phyloP scores from a whole-genome alignment of 2,797 vertebrate species.

The Setipinna tenuifilis region DNA sequence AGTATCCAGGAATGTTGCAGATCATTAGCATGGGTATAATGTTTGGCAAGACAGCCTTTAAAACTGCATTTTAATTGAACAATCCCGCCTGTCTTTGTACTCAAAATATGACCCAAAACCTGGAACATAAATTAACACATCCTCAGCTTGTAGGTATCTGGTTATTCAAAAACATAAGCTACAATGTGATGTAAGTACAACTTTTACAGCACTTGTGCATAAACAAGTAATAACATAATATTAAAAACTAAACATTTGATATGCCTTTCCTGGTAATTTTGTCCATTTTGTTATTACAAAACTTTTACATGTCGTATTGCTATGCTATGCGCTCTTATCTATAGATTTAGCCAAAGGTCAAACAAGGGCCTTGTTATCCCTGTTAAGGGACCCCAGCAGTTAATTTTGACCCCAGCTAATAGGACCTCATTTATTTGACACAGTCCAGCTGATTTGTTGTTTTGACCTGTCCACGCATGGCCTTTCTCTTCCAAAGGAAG shows the following conservation, averaged over 20 bases:
- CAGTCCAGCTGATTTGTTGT: background rate
- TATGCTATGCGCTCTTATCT: background rate
- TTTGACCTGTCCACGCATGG: slow-evolving; percentile 12
- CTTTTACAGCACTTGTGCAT: background rate
- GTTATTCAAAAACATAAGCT: background rate
- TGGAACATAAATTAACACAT: background rate
- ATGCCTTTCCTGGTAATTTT: too few species aligned
- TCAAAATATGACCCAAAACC: background rate
- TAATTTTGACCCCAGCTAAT: background rate
- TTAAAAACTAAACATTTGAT: too few species aligned
- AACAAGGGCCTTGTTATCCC: background rate
- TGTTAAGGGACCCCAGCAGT: background rate
- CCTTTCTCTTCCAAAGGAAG: background rate
- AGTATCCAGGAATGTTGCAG: background rate
- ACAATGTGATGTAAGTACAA: too few species aligned
- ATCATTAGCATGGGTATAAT: background rate
- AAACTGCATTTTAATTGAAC: background rate
- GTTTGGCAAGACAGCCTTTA: background rate
- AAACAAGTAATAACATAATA: background rate
- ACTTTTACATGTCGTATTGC: too few species aligned
- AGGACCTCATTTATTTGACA: background rate
- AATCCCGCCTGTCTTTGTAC: background rate
- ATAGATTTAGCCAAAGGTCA: background rate
- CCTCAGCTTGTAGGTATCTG: background rate
- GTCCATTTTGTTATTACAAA: too few species aligned